Base-by-base conservation (phyloP, 2,113 vertebrate genomes). In the Dicrurus megarhynchus region DNA sequence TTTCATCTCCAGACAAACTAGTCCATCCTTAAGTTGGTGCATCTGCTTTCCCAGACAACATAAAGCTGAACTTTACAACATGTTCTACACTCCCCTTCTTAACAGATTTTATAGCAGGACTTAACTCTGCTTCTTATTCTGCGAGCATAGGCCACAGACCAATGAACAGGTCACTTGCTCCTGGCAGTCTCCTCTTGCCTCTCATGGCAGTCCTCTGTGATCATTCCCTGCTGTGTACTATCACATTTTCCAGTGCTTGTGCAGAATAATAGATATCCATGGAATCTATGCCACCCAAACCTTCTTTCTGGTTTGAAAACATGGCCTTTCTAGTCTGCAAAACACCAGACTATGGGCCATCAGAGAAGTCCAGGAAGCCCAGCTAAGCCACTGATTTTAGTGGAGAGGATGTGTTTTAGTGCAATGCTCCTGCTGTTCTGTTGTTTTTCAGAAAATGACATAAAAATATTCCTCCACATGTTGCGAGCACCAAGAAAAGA, bases 131-230 rank as follows among this genome's bases (percentile, higher is more conserved):
- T 63, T 39, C 42, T 77, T 42, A 30, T 37, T 28, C 69, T 68
- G 26, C 3, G 4, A 60, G 22, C 0, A 0, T 60, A 71, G 67
- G 49, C n/a, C 9, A 3, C 7, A 60, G n/a, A 46, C 16, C 64
- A 56, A 71, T 1, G 2, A 89, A 21, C 16, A 20, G 12, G 9
- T 56, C 8, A 8, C 33, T 50, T 76, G 30, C 47, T 89, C 22
- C 68, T 28, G 26, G 13, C n/a, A 84, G 24, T 37, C 52, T 56
- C 35, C 56, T 77, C 74, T 30, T 71, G 27, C 64, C n/a, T 74
- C 35, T 57, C n/a, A 3, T n/a, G 53, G 53, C n/a, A 53, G 8
- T 24, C 27, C 35, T 65, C 41, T 84, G 12, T 64, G 65, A n/a
- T 37, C 61, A 44, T 61, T 60, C n/a, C 11, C 53, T 73, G 37